Conservation (phyloP, 2,113 vertebrate genomes). For the Ranitomeya imitator region DNA sequence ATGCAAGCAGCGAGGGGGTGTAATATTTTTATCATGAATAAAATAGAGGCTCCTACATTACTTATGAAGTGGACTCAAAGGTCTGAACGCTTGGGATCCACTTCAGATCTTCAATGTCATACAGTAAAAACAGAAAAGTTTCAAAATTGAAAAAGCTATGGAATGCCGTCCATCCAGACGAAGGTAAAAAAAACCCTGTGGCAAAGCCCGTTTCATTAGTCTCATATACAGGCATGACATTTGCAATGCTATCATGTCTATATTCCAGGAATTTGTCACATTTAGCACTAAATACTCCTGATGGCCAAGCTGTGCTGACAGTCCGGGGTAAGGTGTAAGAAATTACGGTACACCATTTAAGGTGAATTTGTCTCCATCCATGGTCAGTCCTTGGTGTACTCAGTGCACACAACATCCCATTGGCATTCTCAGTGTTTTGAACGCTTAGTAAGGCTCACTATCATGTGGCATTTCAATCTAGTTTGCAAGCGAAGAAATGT, state of each 20-base stretch:
- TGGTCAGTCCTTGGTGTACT: not conserved
- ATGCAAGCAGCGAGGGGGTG: not conserved
- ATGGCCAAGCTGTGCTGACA: not conserved
- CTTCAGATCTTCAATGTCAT: conserved; percentile 24
- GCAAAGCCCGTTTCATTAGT: not conserved
- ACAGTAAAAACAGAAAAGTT: not conserved
- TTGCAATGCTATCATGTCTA: not conserved
- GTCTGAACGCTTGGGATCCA: conserved; percentile 5
- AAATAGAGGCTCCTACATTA: not conserved
- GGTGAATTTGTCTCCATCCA: not conserved
- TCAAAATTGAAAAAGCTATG: not conserved
- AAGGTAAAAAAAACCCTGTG: conserved; percentile 1
- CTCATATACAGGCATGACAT: not conserved
- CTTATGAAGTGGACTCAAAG: not conserved
- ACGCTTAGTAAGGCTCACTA: not conserved
- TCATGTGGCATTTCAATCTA: too few relatives aligned
- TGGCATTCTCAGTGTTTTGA: not conserved
- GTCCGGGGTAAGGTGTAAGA: not conserved
- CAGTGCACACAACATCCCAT: not conserved
- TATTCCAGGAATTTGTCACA: not conserved
- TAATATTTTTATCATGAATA: not conserved
- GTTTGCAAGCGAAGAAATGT: too few relatives aligned
- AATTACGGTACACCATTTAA: not conserved
- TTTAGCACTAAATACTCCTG: not conserved
- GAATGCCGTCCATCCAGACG: conserved; percentile 17